Conservation (phyloP, 2,888 invertebrate genomes). For the Merodon equestris region DNA sequence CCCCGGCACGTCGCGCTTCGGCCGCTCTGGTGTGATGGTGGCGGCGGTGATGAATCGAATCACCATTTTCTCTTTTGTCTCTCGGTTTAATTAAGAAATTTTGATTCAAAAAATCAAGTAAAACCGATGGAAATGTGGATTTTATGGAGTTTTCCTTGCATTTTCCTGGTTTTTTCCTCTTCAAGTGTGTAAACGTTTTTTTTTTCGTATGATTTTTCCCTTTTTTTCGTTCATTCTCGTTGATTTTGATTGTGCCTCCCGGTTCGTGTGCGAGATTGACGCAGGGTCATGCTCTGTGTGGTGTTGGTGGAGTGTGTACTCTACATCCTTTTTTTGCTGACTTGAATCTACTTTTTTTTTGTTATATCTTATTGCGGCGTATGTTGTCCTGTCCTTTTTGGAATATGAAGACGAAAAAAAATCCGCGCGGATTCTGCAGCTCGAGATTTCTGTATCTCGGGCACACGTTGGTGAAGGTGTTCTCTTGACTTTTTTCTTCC, state of each 20-base stretch:
- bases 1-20: slow-evolving; percentile 14
- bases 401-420: too few species aligned
- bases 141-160: slow-evolving; percentile 9
- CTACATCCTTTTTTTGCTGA: slow-evolving; percentile 50
- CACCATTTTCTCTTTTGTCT: slow-evolving; percentile 69
- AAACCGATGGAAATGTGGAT: neutral
- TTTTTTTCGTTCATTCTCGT: slow-evolving; percentile 5
- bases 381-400: slow-evolving; percentile 1
- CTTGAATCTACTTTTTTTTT: slow-evolving; percentile 14
- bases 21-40: slow-evolving; percentile 9
- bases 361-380: slow-evolving; percentile 38
- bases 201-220: neutral
- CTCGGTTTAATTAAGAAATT: slow-evolving; percentile 41
- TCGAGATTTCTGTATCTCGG: neutral
- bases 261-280: slow-evolving; percentile 42
- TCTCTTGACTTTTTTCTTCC: neutral
- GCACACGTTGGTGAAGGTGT: slow-evolving; percentile 20
- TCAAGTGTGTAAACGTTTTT: neutral
- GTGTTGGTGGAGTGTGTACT: slow-evolving; percentile 58
- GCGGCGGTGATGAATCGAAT: slow-evolving; percentile 49
- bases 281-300: slow-evolving; percentile 67
- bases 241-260: slow-evolving; percentile 16
- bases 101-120: slow-evolving; percentile 24
- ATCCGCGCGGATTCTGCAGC: too few species aligned
- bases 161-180: slow-evolving; percentile 1